phyloP scores from a whole-genome alignment of 1,140 invertebrate species.

The Anoplophora glabripennis region DNA sequence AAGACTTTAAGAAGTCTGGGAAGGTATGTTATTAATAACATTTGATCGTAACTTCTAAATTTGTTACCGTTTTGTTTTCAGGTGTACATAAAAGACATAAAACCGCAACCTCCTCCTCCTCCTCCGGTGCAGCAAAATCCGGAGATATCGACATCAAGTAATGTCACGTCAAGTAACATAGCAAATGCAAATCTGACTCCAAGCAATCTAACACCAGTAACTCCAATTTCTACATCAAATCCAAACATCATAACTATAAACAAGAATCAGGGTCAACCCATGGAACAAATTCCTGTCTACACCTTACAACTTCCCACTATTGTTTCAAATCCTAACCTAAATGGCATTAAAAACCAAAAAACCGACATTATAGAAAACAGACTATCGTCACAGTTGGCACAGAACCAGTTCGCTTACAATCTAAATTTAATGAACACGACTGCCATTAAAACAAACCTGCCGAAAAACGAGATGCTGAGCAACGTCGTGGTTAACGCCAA shows the following conservation, averaged over 20 bases:
- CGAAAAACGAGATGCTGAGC: slow-evolving; percentile 36
- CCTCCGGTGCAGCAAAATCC: slow-evolving; percentile 11
- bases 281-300: slow-evolving; percentile 28
- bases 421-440: slow-evolving; percentile 21
- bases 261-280: slow-evolving; percentile 4
- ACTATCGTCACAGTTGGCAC: slow-evolving; percentile 6
- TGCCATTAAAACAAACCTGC: slow-evolving; percentile 22
- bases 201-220: not conserved
- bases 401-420: slow-evolving; percentile 27
- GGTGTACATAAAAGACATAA: slow-evolving; percentile 58
- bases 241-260: slow-evolving; percentile 3
- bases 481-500: slow-evolving; percentile 42
- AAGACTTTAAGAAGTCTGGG: slow-evolving; percentile 62
- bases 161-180: slow-evolving; percentile 47
- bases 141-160: slow-evolving; percentile 26
- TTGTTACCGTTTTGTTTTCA: slow-evolving; percentile 21
- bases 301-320: slow-evolving; percentile 30
- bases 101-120: slow-evolving; percentile 8
- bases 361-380: not conserved
- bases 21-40: slow-evolving; percentile 48
- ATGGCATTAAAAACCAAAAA: slow-evolving; percentile 11
- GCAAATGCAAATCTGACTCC: slow-evolving; percentile 29
- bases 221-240: not conserved
- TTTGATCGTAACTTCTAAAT: slow-evolving; percentile 41
- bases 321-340: slow-evolving; percentile 16